Evolutionary conservation across 1,140 invertebrate species (phyloP).

Genomic region (Aphis gossypii): DNA sequence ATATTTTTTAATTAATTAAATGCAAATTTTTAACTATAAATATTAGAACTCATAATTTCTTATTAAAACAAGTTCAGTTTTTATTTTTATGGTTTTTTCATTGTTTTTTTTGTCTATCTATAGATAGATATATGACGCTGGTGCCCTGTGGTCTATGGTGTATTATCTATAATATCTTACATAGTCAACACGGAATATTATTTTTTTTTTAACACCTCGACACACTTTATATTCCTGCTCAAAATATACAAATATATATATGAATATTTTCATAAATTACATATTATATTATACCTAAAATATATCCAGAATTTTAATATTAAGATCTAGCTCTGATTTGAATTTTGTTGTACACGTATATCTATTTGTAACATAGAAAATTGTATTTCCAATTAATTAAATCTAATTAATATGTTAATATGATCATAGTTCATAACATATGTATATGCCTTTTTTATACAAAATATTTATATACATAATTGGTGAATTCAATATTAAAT

Average conservation of each 20-base stretch:
- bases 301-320: background rate
- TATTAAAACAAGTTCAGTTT: too few species aligned
- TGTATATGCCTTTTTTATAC: too few species aligned
- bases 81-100: too few species aligned
- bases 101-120: too few species aligned
- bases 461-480: background rate
- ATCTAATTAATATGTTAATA: background rate
- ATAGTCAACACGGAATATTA: background rate
- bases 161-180: background rate
- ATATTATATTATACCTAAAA: background rate
- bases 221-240: background rate
- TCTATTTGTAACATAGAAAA: background rate
- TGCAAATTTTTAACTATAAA: too few species aligned
- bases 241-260: too few species aligned
- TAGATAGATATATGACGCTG: too few species aligned
- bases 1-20: too few species aligned
- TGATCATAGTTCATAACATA: too few species aligned
- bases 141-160: background rate
- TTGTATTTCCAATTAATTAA: background rate
- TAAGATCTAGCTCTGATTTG: background rate
- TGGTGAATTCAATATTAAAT: background rate
- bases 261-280: too few species aligned
- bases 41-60: too few species aligned
- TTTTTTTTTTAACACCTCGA: background rate
- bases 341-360: background rate